phyloP scores from a whole-genome alignment of 2,888 invertebrate genomes.

The Selenia dentaria region DNA sequence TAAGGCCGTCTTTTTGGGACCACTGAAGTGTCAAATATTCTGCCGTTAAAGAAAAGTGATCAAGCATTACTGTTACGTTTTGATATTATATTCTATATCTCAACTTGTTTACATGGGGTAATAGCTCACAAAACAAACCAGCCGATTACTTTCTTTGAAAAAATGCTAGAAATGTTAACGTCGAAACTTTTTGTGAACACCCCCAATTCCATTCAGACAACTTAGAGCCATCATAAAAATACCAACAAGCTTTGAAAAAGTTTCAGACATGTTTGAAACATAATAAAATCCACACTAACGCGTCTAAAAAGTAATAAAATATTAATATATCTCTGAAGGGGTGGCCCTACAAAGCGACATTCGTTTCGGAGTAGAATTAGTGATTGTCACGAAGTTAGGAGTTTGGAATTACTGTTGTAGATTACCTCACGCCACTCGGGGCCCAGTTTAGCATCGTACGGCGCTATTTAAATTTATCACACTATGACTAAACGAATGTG shows the following conservation, averaged over 20 bases:
- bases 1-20: too few relatives aligned
- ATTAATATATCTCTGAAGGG: conserved; percentile 27
- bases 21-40: too few relatives aligned
- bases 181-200: conserved; percentile 6
- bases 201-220: background rate
- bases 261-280: conserved; percentile 9
- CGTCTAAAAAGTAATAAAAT: conserved; percentile 34
- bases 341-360: conserved; percentile 37
- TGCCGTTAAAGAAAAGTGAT: too few relatives aligned
- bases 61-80: too few relatives aligned
- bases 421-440: conserved; percentile 59
- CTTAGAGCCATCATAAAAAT: conserved; percentile 1
- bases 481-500: conserved; percentile 50
- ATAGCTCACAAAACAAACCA: too few relatives aligned
- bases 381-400: conserved; percentile 44
- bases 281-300: conserved; percentile 24
- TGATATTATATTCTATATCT: too few relatives aligned
- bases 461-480: conserved; percentile 67
- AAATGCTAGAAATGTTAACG: too few relatives aligned
- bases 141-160: too few relatives aligned
- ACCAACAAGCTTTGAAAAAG: background rate
- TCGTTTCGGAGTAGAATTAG: conserved; percentile 36
- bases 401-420: conserved; percentile 43
- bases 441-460: conserved; percentile 54
- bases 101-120: too few relatives aligned